Percentiles rank a stretch among this genome's conserved stretches.
phyloP scores from a whole-genome alignment of 2,797 vertebrate species.

The Clarias laeviceps region DNA sequence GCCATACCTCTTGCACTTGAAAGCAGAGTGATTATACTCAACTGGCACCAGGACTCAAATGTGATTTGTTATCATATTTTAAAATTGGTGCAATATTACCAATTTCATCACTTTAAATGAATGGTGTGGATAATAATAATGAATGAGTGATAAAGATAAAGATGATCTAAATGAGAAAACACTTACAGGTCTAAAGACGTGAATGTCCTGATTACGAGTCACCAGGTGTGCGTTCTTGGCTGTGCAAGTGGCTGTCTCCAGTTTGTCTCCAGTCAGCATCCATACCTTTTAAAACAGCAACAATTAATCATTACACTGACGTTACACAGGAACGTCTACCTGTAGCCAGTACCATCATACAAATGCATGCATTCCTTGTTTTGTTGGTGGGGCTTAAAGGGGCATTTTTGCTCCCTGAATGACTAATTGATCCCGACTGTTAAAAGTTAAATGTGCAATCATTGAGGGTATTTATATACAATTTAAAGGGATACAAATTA shows the following conservation, averaged over 20 bases:
- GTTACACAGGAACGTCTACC: background rate
- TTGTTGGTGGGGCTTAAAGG: background rate
- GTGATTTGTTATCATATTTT: background rate
- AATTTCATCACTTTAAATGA: background rate
- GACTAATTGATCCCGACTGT: background rate
- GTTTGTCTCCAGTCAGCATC: constrained; percentile 98
- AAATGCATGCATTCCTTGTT: background rate
- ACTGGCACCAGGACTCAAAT: too few relatives aligned
- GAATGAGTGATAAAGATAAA: background rate
- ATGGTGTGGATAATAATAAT: background rate
- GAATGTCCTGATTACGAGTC: constrained; percentile 94
- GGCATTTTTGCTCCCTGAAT: background rate
- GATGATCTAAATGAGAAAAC: background rate
- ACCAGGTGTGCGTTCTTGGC: constrained; percentile 97
- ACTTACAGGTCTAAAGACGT: constrained; percentile 92
- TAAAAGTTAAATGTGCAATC: background rate
- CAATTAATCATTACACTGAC: background rate
- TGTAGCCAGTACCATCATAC: too few relatives aligned
- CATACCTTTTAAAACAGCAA: constrained; percentile 80
- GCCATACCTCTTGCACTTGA: background rate
- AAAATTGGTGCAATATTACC: background rate
- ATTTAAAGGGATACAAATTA: background rate
- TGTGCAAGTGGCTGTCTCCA: constrained; percentile 96
- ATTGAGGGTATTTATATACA: background rate
- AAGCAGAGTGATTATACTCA: too few relatives aligned